Percentiles rank a stretch among this genome's conserved stretches.
These are phyloP conservation scores for Tyrophagus putrescentiae DNA, from an alignment of 1,140 invertebrate genomes.

Conservation along the genomic window DNA sequence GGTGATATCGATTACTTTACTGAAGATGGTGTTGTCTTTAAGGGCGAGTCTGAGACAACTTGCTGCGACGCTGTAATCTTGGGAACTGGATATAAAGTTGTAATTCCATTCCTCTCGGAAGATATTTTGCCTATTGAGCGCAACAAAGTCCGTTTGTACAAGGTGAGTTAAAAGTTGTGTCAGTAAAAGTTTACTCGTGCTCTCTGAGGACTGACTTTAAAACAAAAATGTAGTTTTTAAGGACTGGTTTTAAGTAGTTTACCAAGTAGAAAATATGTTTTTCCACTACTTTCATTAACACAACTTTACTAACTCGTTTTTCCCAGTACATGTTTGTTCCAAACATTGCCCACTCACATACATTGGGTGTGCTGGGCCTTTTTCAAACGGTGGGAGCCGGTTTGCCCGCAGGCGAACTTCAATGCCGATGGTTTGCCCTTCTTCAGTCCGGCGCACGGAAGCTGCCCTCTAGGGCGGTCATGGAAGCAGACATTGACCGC, in stretches of 20 bases:
- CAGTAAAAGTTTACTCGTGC: too few relatives aligned
- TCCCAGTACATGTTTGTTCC: constrained; percentile 21
- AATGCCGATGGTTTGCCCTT: constrained; percentile 26
- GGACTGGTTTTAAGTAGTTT: too few relatives aligned
- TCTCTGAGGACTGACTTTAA: too few relatives aligned
- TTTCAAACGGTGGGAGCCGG: constrained; percentile 39
- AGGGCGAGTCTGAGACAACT: constrained; percentile 29
- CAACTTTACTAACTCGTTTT: too few relatives aligned
- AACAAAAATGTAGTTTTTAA: too few relatives aligned
- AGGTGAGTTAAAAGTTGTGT: too few relatives aligned
- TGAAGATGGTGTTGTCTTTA: constrained; percentile 33
- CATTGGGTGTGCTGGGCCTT: constrained; percentile 38
- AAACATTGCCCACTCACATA: constrained; percentile 26
- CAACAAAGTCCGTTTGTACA: constrained; percentile 22
- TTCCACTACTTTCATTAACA: too few relatives aligned
- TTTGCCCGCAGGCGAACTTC: constrained; percentile 40
- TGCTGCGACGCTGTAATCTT: constrained; percentile 32
- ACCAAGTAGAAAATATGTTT: too few relatives aligned
- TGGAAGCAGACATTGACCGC: constrained; percentile 21
- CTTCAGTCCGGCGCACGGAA: constrained; percentile 24
- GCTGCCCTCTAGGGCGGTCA: constrained; percentile 24
- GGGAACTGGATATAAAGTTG: constrained; percentile 34
- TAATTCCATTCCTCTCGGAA: constrained; percentile 33
- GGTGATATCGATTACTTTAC: constrained; percentile 34
- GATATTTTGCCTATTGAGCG: constrained; percentile 22